These are phyloP conservation scores for Limnephilus auricula DNA, from an alignment of 2,888 invertebrate genomes.

Conservation along the genomic window DNA sequence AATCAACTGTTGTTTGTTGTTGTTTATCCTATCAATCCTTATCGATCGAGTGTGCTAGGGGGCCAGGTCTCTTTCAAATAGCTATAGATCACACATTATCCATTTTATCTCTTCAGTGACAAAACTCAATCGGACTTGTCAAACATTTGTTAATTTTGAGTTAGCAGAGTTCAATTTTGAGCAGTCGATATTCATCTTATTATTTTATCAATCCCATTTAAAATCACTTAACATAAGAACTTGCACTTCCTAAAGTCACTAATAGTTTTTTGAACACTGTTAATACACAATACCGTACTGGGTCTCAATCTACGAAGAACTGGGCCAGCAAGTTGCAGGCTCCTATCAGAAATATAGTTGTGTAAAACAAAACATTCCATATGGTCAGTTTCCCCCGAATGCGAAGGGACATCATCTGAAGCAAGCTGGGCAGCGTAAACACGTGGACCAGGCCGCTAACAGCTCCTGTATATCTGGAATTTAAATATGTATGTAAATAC, in stretches of 20 bases:
- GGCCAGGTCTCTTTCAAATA: too few relatives aligned
- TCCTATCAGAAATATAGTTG: slow-evolving; percentile 83
- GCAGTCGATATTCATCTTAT: neutral
- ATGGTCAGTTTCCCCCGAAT: slow-evolving; percentile 79
- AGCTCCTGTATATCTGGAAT: slow-evolving; percentile 89
- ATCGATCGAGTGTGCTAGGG: too few relatives aligned
- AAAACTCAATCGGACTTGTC: neutral
- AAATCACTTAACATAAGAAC: neutral
- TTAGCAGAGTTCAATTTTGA: neutral
- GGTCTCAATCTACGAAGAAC: slow-evolving; percentile 80
- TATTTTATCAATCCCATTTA: neutral
- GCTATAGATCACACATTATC: too few relatives aligned
- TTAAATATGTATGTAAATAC: neutral
- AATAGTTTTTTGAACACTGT: neutral
- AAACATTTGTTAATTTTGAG: neutral
- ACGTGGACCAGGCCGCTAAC: slow-evolving; percentile 92
- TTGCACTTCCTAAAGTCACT: too few relatives aligned
- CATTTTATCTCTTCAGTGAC: too few relatives aligned
- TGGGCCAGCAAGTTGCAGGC: slow-evolving; percentile 87
- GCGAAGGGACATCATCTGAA: slow-evolving; percentile 84
- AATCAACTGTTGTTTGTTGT: too few relatives aligned
- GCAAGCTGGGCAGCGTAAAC: slow-evolving; percentile 89
- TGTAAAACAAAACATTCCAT: slow-evolving; percentile 78
- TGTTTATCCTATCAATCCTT: too few relatives aligned
- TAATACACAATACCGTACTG: neutral